Evolutionary conservation across 2,113 vertebrate species (phyloP), one percentile per base, ranked within the genome.

Genomic region (Bubo bubo): DNA sequence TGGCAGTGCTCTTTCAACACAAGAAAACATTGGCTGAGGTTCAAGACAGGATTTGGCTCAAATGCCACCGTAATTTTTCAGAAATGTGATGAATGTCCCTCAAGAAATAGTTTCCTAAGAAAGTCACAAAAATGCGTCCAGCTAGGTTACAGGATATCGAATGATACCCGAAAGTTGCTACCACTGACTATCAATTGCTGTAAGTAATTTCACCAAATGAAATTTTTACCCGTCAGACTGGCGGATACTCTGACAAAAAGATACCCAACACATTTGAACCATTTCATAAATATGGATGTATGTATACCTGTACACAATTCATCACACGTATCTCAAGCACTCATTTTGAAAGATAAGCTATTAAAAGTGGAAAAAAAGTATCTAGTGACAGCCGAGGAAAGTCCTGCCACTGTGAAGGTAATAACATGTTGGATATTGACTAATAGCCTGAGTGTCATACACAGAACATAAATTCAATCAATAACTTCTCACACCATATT

Each of bases 21-120:
- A 98, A 97, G 95, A 98, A 98, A 98, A 98, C 92, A 97, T 80
- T 98, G 98, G 98, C 96, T 88, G 66, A 90, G 58, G 74, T 96
- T 98, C 98, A 98, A 98, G 93, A 97, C 96, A 96, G 98, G 97
- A 97, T 97, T 97, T 98, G 97, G 96, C 97, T 98, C 95, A 98
- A 95, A 97, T 95, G 93, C 95, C 90, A 96, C 66, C 90, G 94
- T 87, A 97, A 96, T 97, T 98, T 98, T 98, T 97, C 95, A 98
- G 97, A 98, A 98, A 98, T 98, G 94, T 96, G 96, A 97, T 98
- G 97, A 97, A 97, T 96, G 84, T 97, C 98, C 95, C 89, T 97
- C 97, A 98, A 98, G 93, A 98, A 98, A 98, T 97, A 98, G 94
- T 98, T 98, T 98, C 97, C 96, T 97, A 97, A 95, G 93, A 74